phyloP scores from a whole-genome alignment of 2,888 invertebrate genomes.

The Drosophila demipolita region DNA sequence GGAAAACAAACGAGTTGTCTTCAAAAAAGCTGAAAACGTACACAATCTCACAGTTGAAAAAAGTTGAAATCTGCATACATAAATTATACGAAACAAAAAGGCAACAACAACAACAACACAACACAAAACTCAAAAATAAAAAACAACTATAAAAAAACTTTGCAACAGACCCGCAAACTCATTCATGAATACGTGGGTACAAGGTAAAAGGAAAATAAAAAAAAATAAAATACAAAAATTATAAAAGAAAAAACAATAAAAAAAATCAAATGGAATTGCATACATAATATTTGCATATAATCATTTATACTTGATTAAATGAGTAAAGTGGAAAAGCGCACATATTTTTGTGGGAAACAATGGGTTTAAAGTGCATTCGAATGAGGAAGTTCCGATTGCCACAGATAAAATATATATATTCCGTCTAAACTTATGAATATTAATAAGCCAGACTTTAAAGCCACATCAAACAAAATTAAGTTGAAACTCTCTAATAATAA shows the following conservation, averaged over 20 bases:
- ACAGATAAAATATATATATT: slow-evolving; percentile 18
- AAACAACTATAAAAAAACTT: slow-evolving; percentile 32
- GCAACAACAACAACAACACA: slow-evolving; percentile 26
- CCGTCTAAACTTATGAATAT: slow-evolving; percentile 20
- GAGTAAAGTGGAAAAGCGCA: slow-evolving; percentile 21
- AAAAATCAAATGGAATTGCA: slow-evolving; percentile 45
- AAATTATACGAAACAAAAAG: slow-evolving; percentile 70
- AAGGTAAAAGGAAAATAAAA: slow-evolving; percentile 37
- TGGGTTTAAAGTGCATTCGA: slow-evolving; percentile 14
- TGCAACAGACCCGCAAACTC: slow-evolving; percentile 41
- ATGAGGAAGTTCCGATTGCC: slow-evolving; percentile 11
- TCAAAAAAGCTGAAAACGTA: slow-evolving; percentile 28
- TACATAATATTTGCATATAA: slow-evolving; percentile 57
- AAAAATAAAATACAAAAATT: slow-evolving; percentile 18
- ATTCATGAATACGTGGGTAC: slow-evolving; percentile 57
- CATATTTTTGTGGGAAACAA: slow-evolving; percentile 6
- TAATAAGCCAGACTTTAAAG: slow-evolving; percentile 13
- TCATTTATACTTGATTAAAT: slow-evolving; percentile 51
- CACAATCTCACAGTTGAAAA: slow-evolving; percentile 44
- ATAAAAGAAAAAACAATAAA: slow-evolving; percentile 16
- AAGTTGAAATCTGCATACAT: slow-evolving; percentile 67
- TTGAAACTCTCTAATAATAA: slow-evolving; percentile 4
- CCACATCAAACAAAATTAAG: neutral
- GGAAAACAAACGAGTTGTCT: slow-evolving; percentile 57
- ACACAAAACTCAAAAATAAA: slow-evolving; percentile 39